These are phyloP conservation scores for Mantis religiosa DNA, from an alignment of 2,888 invertebrate species.

Conservation along the genomic window DNA sequence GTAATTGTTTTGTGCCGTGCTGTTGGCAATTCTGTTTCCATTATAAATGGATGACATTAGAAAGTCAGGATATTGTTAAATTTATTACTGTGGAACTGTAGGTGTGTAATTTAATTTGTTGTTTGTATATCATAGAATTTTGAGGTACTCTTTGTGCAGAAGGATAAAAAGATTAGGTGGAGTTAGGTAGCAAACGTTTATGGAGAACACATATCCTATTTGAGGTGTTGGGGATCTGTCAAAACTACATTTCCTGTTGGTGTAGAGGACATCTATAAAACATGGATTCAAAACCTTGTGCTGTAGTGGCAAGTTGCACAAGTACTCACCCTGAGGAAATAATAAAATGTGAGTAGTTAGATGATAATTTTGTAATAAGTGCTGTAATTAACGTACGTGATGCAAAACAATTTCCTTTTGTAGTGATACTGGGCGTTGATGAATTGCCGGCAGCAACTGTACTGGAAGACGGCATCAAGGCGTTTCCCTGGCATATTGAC, in stretches of 20 bases:
- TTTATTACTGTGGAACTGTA: background rate
- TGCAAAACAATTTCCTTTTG: background rate
- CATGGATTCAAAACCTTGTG: conserved; percentile 31
- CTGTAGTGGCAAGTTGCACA: conserved; percentile 32
- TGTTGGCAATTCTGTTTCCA: background rate
- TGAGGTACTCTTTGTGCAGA: background rate
- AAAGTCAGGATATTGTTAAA: background rate
- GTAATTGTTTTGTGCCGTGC: no score
- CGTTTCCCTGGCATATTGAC: conserved; percentile 56
- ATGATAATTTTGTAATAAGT: no score
- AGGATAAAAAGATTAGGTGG: background rate
- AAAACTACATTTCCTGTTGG: no score
- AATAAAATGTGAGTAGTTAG: conserved; percentile 35
- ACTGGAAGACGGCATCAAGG: conserved; percentile 38
- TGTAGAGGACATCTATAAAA: background rate
- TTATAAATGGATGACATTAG: background rate
- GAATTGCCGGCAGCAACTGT: conserved; percentile 37
- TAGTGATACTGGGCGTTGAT: conserved; percentile 32
- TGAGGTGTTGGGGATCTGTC: background rate
- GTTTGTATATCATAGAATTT: background rate
- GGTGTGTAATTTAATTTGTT: background rate
- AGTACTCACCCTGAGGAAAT: conserved; percentile 33
- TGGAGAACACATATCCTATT: background rate
- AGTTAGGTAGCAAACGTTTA: background rate
- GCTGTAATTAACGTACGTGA: background rate